Conservation (phyloP, 1,140 invertebrate species). For the Bombus breviceps region DNA sequence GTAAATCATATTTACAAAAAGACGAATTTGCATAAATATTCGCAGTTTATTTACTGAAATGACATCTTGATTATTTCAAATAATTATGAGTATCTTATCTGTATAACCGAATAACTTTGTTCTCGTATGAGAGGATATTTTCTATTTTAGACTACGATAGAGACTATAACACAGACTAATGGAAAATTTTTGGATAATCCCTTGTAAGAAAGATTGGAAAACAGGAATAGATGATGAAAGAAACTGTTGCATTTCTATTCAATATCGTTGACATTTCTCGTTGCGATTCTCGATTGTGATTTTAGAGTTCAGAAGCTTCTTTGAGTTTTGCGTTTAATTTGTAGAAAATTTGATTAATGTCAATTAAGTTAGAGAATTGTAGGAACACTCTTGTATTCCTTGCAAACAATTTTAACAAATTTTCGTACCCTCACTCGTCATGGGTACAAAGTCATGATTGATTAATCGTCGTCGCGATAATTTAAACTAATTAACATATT, state of each 20-base stretch:
- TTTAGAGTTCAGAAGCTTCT: too few species aligned
- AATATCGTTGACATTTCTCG: neutral
- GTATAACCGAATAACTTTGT: neutral
- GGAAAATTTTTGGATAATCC: neutral
- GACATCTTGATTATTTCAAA: neutral
- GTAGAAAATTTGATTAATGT: too few species aligned
- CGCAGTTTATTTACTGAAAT: neutral
- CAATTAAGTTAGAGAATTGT: too few species aligned
- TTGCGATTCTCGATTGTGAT: too few species aligned
- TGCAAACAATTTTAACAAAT: neutral
- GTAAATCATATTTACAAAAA: too few species aligned
- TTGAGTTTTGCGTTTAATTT: too few species aligned
- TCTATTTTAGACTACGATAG: neutral
- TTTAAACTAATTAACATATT: neutral
- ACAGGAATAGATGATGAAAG: neutral
- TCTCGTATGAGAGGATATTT: neutral
- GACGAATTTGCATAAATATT: neutral
- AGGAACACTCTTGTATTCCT: accelerated
- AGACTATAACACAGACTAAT: too few species aligned
- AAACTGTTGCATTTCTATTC: neutral
- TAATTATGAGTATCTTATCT: neutral
- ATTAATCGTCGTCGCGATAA: neutral
- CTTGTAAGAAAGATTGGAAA: neutral
- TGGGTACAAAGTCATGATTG: too few species aligned
- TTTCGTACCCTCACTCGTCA: too few species aligned